Percentiles rank a stretch among this genome's conserved stretches.
Conservation (phyloP, 2,888 invertebrate genomes). For the Ferdinandea cuprea region DNA sequence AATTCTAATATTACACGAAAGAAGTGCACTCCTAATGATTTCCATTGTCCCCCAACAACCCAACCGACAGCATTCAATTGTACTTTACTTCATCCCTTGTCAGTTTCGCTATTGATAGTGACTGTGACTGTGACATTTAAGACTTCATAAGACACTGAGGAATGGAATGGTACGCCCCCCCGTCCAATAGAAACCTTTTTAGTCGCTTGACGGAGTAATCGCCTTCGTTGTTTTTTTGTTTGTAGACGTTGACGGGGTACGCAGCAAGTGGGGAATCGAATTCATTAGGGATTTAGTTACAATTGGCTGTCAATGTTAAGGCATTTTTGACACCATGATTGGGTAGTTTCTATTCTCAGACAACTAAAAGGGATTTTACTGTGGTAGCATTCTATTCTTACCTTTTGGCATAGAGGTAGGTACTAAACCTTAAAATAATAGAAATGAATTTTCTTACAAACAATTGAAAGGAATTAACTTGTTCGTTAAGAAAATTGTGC, state of each 20-base stretch:
- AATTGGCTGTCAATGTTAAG: too few relatives aligned
- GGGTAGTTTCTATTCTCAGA: too few relatives aligned
- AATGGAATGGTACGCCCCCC: slow-evolving; percentile 1
- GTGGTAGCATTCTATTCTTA: too few relatives aligned
- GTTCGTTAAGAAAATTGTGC: too few relatives aligned
- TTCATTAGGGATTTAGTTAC: too few relatives aligned
- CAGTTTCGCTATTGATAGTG: slow-evolving; percentile 36
- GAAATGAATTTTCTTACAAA: too few relatives aligned
- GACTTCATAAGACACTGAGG: slow-evolving; percentile 23
- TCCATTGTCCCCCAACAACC: slow-evolving; percentile 13
- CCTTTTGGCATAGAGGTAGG: too few relatives aligned
- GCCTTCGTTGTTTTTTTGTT: slow-evolving; percentile 45
- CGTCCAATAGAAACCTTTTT: slow-evolving; percentile 39
- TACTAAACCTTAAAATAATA: too few relatives aligned
- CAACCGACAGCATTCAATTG: slow-evolving; percentile 38
- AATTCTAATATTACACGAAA: slow-evolving; percentile 43
- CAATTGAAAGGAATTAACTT: too few relatives aligned
- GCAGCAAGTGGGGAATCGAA: too few relatives aligned
- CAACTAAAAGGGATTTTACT: too few relatives aligned
- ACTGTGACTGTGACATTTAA: slow-evolving; percentile 49
- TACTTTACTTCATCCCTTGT: slow-evolving; percentile 48
- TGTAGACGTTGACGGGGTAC: not conserved
- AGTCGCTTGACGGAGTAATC: slow-evolving; percentile 35
- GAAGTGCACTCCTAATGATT: slow-evolving; percentile 42
- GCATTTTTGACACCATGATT: too few relatives aligned